Percentiles rank a stretch among this genome's conserved stretches.
These are phyloP conservation scores for Holotrichia oblita DNA, from an alignment of 1,140 invertebrate species.

Conservation along the genomic window DNA sequence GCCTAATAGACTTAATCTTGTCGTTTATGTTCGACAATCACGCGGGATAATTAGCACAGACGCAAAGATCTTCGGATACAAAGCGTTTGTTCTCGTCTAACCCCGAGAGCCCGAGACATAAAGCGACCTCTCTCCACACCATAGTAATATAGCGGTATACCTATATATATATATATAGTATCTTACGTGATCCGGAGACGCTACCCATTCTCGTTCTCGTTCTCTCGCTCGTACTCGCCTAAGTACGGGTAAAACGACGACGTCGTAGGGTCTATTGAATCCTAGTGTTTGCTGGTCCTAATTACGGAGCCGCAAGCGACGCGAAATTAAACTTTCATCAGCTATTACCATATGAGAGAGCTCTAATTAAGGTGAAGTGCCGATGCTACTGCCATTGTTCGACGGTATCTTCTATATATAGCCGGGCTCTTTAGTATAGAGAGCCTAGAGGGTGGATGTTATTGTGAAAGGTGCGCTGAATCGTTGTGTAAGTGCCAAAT, in stretches of 20 bases:
- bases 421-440: not conserved
- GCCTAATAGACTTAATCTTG: slow-evolving; percentile 61
- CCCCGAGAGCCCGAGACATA: no score
- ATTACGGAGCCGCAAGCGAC: slow-evolving; percentile 60
- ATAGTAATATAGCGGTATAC: not conserved
- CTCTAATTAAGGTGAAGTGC: slow-evolving; percentile 61
- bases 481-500: not conserved
- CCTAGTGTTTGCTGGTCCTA: slow-evolving; percentile 57
- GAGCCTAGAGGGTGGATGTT: not conserved
- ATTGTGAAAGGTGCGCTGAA: not conserved
- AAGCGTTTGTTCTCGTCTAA: slow-evolving; percentile 43
- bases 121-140: no score
- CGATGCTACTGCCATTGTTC: slow-evolving; percentile 52
- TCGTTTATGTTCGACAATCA: slow-evolving; percentile 60
- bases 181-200: not conserved
- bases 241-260: not conserved
- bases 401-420: slow-evolving; percentile 22
- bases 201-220: not conserved
- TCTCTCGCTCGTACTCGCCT: not conserved
- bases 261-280: slow-evolving; percentile 54
- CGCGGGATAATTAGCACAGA: slow-evolving; percentile 59
- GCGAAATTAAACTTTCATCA: slow-evolving; percentile 62
- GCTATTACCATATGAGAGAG: slow-evolving; percentile 62
- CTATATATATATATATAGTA: not conserved
- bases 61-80: slow-evolving; percentile 54